A percentile compares a stretch with the other conserved stretches of the same genome.
phyloP scores from a whole-genome alignment of 2,113 vertebrate genomes.

The Lophius piscatorius region DNA sequence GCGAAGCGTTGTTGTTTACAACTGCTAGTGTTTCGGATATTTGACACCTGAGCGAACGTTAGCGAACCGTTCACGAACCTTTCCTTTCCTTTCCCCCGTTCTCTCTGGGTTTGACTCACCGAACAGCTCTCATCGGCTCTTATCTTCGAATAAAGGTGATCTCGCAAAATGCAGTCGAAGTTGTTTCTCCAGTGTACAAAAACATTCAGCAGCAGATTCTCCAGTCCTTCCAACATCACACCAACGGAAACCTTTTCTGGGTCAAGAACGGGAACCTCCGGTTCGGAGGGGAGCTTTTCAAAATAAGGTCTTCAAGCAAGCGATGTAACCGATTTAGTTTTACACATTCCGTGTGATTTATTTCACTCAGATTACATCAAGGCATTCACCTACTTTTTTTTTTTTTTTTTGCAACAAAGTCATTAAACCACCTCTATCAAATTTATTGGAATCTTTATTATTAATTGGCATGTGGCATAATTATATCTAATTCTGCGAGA shows the following conservation, averaged over 20 bases:
- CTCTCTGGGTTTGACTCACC: conserved; percentile 32
- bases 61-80: conserved; percentile 4
- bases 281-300: conserved; percentile 6
- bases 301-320: too few species aligned
- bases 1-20: conserved; percentile 33
- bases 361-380: background rate
- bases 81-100: background rate
- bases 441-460: too few species aligned
- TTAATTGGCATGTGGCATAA: too few species aligned
- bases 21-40: conserved; percentile 33
- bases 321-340: too few species aligned
- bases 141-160: background rate
- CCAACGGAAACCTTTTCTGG: conserved; percentile 9
- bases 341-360: background rate
- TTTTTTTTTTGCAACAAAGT: too few species aligned
- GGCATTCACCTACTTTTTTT: too few species aligned
- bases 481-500: too few species aligned
- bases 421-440: too few species aligned
- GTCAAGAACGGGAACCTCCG: conserved; percentile 24
- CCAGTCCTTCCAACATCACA: conserved; percentile 15
- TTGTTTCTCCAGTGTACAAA: background rate
- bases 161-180: background rate
- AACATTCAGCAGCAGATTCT: background rate
- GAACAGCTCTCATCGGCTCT: conserved; percentile 13
- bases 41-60: conserved; percentile 23